Evolutionary conservation across 2,797 vertebrate genomes (phyloP).

Genomic region (Micropoecilia bifurca): DNA sequence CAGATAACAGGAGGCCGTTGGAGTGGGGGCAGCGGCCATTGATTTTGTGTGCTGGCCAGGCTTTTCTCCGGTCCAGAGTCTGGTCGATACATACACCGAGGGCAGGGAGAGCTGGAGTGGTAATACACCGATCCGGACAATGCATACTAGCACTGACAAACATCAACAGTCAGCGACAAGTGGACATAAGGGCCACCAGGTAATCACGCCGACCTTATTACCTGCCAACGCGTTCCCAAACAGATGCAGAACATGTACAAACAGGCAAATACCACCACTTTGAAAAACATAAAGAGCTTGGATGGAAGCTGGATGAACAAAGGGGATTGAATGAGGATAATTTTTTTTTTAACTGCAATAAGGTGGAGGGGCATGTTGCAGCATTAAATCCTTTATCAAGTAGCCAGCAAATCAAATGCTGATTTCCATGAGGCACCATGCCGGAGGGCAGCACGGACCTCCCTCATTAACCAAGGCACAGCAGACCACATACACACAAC

Average conservation of each 20-base stretch:
- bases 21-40: constrained; percentile 78
- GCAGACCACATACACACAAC: constrained; percentile 43
- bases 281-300: constrained; percentile 33
- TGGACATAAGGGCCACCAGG: constrained; percentile 66
- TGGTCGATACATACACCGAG: constrained; percentile 77
- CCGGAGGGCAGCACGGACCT: constrained; percentile 65
- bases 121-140: constrained; percentile 67
- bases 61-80: constrained; percentile 80
- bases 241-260: constrained; percentile 35
- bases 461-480: constrained; percentile 57
- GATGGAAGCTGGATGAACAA: constrained; percentile 49
- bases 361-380: constrained; percentile 46
- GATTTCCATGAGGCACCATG: constrained; percentile 70
- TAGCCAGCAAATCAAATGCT: constrained; percentile 78
- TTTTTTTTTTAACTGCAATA: constrained; percentile 47
- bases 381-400: constrained; percentile 77
- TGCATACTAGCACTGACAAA: constrained; percentile 17
- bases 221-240: constrained; percentile 34
- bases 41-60: constrained; percentile 83
- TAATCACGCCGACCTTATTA: constrained; percentile 72
- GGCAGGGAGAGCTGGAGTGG: constrained; percentile 51
- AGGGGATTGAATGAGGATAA: constrained; percentile 58
- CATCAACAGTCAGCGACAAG: constrained; percentile 53
- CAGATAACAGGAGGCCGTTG: constrained; percentile 73
- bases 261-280: constrained; percentile 39